Evolutionary conservation across 2,888 invertebrate genomes (phyloP), one percentile per base, ranked within the genome.

Genomic region (Aporophyla nigra): DNA sequence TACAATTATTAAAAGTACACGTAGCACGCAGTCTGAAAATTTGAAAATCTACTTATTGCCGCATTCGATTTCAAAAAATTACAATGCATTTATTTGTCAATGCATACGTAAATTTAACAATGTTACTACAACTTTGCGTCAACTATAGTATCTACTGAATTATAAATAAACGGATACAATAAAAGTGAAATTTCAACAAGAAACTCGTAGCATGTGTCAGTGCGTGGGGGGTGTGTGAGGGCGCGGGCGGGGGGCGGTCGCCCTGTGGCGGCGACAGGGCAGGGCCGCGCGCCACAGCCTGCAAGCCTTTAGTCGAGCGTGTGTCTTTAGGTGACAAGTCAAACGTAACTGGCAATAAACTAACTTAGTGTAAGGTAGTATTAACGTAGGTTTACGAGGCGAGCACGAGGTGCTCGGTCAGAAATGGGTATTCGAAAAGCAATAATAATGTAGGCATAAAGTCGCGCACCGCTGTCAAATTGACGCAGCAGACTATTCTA

Each of bases 381-480:
- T 88, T 93, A 94, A 92, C 80, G 86, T 95, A 94, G 91, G 86
- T 91, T 94, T 91, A 89, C 61, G 77, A 85, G 89, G 93, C 88
- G 95, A 94, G 94, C 95, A 96, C 96, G 94, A 94, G 96, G 96
- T 96, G 96, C 92, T 95, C 93, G 93, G 93, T 90, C 91, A 93
- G 95, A 93, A 94, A 94, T 96, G 96, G 97, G 97, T 97, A 97
- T 97, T 96, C 97, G 95, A 96, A 95, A 97, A 97, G 97, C 97
- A 97, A 97, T 97, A 97, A 97, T 96, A 96, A 94, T 91, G 95
- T 96, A 97, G 97, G 92, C 91, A 93, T 90, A 92, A 93, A 94
- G 95, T 95, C 94, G 94, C 95, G 95, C 95, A 95, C 93, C 94
- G 95, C 92, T 93, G 96, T 95, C 94, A 87, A 86, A 78, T 90